Evolutionary conservation across 2,113 vertebrate species (phyloP), one percentile per base, ranked within the genome.

Genomic region (Grammomys surdaster): DNA sequence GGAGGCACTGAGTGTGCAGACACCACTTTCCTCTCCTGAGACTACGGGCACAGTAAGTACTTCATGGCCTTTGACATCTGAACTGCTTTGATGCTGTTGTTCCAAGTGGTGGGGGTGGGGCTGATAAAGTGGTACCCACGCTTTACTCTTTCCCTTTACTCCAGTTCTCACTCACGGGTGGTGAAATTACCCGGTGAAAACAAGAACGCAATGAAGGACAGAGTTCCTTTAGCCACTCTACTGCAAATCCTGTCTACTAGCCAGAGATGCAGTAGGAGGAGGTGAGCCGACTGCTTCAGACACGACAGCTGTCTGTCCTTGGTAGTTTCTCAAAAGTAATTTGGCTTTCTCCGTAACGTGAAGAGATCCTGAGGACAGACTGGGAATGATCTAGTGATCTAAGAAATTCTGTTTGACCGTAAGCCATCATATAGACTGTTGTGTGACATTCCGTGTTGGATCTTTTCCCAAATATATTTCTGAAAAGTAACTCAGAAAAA

Each of bases 401-500:
- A 76, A 54, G 60, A 31, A 65, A 88, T 93, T 70, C 88, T 54
- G 85, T 19, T 69, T 69, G 60, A 81, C 36, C 7, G 51, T 76
- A 72, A 91, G 69, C 3, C 69, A 84, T 65, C 94, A 87, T 70
- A 3, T 69, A 91, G 51, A 76, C 75, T 76, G 16, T 36, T 69
- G 26, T 72, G 31, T 46, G 51, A 75, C 87, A 84, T 75, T 91
- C 33, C 84, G 48, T 85, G 65, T 75, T 84, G 65, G 48, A 65
- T 46, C 40, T 78, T 93, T 93, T 87, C 28, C 7, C 88, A 40
- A 31, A 92, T 90, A 51, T 16, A 26, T 84, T 88, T 95, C 40
- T 67, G 54, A 76, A 92, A 95, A 94, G 46, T 86, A 46, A 82
- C 90, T 92, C n/a, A 86, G 69, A 93, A 94, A 92, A 63, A 94